phyloP scores from a whole-genome alignment of 2,113 vertebrate genomes.

The Stomatorhinus ivindoensis region DNA sequence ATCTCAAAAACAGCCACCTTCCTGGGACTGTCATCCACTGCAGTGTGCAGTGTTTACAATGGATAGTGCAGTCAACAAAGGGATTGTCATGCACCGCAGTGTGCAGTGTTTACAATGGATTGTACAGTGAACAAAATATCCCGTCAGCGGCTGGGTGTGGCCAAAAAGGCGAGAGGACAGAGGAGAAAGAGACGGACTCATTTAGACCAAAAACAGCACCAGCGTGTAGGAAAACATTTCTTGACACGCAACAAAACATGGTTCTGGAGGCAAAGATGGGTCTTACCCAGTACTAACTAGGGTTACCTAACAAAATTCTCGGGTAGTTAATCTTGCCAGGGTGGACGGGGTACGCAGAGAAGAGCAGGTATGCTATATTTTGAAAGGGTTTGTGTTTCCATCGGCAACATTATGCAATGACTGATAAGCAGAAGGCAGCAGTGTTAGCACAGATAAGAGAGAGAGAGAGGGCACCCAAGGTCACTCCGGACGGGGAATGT shows the following conservation, averaged over 20 bases:
- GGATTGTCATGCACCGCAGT: neutral
- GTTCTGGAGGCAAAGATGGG: neutral
- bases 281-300: neutral
- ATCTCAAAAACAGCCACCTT: neutral
- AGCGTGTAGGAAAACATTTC: neutral
- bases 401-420: neutral
- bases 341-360: neutral
- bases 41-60: too few species aligned
- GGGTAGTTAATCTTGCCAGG: neutral
- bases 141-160: neutral
- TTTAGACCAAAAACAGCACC: neutral
- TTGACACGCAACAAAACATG: neutral
- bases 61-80: neutral
- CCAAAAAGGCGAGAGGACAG: neutral
- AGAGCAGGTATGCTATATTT: neutral
- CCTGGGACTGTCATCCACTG: neutral
- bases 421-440: neutral
- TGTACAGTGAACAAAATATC: neutral
- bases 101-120: neutral
- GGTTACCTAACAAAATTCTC: neutral
- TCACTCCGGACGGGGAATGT: slow-evolving; percentile 4
- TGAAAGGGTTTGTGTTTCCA: neutral
- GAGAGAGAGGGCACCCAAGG: slow-evolving; percentile 16
- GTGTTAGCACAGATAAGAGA: neutral
- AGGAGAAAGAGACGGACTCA: neutral